phyloP scores from a whole-genome alignment of 2,113 vertebrate species.

The Thermophis baileyi region DNA sequence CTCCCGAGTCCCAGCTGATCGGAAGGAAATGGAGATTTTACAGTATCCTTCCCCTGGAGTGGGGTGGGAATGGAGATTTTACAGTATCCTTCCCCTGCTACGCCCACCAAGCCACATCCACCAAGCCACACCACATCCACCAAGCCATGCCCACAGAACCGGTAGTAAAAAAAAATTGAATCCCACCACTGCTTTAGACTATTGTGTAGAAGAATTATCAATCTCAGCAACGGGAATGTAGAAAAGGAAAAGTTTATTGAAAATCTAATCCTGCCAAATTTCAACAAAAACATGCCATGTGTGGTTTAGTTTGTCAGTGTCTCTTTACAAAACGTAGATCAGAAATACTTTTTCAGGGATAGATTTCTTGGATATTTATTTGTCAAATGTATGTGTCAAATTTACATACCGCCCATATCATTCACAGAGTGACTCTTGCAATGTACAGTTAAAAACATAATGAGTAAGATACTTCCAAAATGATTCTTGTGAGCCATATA shows the following conservation, averaged over 20 bases:
- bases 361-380: neutral
- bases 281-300: neutral
- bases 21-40: no score
- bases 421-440: neutral
- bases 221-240: neutral
- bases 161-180: no score
- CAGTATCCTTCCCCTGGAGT: no score
- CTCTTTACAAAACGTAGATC: neutral
- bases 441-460: neutral
- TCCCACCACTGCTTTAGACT: no score
- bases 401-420: no score
- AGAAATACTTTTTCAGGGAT: conserved; percentile 3
- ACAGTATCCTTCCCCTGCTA: no score
- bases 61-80: no score
- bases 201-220: neutral
- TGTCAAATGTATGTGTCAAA: neutral
- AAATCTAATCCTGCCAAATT: neutral
- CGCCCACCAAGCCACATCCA: no score
- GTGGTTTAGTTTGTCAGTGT: neutral
- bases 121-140: no score
- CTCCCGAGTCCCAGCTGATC: no score
- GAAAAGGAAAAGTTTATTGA: neutral
- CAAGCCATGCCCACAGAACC: no score
- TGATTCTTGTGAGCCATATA: neutral
- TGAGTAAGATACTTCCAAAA: neutral